These are phyloP conservation scores for Mionectes olivaceus DNA, from an alignment of 2,797 vertebrate genomes.

Conservation along the genomic window DNA sequence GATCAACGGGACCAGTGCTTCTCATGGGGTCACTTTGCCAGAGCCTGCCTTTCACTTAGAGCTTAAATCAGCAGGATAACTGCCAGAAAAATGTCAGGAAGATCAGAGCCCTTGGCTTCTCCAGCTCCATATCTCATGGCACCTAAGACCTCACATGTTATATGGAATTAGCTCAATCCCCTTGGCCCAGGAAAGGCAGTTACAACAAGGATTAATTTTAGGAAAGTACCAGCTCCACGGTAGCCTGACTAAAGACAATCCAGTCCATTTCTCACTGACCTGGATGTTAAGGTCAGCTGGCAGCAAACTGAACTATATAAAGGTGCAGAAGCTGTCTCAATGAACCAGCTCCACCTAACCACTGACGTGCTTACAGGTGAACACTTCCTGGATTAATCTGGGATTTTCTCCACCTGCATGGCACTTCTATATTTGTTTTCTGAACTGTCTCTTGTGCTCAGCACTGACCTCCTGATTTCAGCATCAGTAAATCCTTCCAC, in stretches of 20 bases:
- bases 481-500: constrained; percentile 97
- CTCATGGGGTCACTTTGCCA: not conserved
- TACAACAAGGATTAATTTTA: not conserved
- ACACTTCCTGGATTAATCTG: not conserved
- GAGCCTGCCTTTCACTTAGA: not conserved
- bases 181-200: not conserved
- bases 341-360: not conserved
- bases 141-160: not conserved
- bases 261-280: not conserved
- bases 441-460: not conserved
- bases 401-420: not conserved
- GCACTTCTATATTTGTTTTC: not conserved
- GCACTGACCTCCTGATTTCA: constrained; percentile 92
- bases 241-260: not conserved
- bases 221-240: not conserved
- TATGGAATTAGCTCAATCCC: not conserved
- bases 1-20: not conserved
- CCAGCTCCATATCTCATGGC: not conserved
- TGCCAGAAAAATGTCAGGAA: not conserved
- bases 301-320: not conserved
- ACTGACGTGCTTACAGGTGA: not conserved
- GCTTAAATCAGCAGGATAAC: not conserved
- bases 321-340: not conserved
- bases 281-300: not conserved
- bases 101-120: not conserved